A percentile compares a stretch with the other conserved stretches of the same genome.
phyloP scores from a whole-genome alignment of 2,888 invertebrate genomes.

The Conops quadrifasciatus region DNA sequence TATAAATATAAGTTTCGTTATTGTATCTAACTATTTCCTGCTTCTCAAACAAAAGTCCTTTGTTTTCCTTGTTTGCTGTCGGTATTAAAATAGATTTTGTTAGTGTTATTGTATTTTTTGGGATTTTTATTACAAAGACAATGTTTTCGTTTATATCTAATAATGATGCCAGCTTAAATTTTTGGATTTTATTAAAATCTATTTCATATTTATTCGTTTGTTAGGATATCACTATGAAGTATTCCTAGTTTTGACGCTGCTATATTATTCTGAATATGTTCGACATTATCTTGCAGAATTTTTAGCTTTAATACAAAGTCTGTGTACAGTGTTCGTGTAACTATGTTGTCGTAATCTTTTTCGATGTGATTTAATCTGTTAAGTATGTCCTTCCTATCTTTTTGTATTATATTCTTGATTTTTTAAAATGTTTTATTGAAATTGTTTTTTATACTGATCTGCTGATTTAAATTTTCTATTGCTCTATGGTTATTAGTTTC shows the following conservation, averaged over 20 bases:
- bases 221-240: not conserved
- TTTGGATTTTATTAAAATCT: not conserved
- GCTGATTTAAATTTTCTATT: not conserved
- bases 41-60: not conserved
- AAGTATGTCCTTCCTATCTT: not conserved
- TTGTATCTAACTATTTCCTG: not conserved
- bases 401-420: not conserved
- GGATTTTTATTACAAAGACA: not conserved
- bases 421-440: too few relatives aligned
- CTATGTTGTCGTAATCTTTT: not conserved
- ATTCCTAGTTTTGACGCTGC: not conserved
- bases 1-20: not conserved
- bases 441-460: not conserved
- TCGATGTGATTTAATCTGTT: not conserved
- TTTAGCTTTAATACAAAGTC: slow-evolving; percentile 6
- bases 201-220: not conserved
- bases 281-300: slow-evolving; percentile 1
- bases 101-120: not conserved
- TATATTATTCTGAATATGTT: slow-evolving; percentile 7
- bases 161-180: not conserved
- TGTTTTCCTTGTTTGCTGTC: not conserved
- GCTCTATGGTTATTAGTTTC: not conserved
- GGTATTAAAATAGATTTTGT: not conserved
- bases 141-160: not conserved
- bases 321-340: not conserved